Evolutionary conservation across 2,113 vertebrate species (phyloP).

Genomic region (Ctenodactylus gundi): DNA sequence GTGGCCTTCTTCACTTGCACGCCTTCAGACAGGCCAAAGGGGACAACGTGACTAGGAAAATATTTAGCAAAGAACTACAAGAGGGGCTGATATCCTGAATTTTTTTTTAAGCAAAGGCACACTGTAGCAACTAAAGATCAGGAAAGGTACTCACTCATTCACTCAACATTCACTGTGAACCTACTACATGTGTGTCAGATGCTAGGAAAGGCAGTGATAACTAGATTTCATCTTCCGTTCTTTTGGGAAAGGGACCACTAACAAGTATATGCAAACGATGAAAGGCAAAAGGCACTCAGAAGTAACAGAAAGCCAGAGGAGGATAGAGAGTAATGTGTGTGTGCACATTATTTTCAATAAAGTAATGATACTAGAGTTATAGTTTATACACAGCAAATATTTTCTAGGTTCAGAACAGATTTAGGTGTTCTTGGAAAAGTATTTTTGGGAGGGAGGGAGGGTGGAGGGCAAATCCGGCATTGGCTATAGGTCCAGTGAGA

Average conservation of each 20-base stretch:
- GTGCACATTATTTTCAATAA: background rate
- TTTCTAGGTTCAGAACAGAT: background rate
- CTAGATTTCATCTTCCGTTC: background rate
- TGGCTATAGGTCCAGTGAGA: background rate
- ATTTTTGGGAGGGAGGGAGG: background rate
- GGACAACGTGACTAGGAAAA: rapidly evolving
- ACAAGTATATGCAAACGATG: background rate
- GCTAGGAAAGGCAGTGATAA: background rate
- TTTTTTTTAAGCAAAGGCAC: background rate
- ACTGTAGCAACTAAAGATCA: background rate
- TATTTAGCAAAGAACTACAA: background rate
- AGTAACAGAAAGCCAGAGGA: background rate
- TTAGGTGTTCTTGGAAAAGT: background rate
- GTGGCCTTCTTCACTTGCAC: background rate
- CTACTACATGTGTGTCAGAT: background rate
- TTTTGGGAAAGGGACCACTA: background rate
- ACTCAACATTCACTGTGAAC: background rate
- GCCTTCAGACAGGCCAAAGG: background rate
- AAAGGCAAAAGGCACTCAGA: background rate
- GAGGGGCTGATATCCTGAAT: background rate
- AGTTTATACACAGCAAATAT: background rate
- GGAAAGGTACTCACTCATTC: background rate
- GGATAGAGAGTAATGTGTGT: no score
- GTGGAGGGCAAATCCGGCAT: background rate
- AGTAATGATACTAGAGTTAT: background rate